phyloP scores from a whole-genome alignment of 2,797 vertebrate species.

The Periparus ater region DNA sequence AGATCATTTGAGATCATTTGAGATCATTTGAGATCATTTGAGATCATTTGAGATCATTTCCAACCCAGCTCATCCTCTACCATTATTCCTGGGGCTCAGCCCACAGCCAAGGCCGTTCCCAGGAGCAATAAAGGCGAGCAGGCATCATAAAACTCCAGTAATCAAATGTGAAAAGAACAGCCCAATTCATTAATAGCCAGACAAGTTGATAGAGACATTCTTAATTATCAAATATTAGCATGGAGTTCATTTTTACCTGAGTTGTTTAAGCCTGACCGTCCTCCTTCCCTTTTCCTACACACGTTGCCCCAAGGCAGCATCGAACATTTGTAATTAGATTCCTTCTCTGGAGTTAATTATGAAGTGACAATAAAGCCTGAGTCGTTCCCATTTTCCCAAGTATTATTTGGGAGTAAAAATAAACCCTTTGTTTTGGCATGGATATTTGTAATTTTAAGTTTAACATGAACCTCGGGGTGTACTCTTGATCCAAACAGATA shows the following conservation, averaged over 20 bases:
- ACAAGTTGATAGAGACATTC: conserved; percentile 67
- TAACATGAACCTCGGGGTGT: neutral
- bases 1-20: neutral
- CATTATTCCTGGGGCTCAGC: neutral
- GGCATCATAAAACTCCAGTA: conserved; percentile 62
- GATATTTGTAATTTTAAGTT: neutral
- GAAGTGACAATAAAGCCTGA: conserved; percentile 66
- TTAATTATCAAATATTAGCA: conserved; percentile 69
- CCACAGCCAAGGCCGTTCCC: conserved; percentile 11
- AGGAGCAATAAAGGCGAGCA: conserved; percentile 54
- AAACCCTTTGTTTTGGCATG: neutral
- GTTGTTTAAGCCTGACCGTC: conserved; percentile 63
- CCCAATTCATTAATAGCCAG: conserved; percentile 74
- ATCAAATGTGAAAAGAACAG: conserved; percentile 72
- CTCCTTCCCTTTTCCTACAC: conserved; percentile 45
- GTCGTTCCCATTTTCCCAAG: conserved; percentile 39
- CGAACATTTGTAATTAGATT: conserved; percentile 73
- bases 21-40: too few species aligned
- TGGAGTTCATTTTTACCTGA: conserved; percentile 71
- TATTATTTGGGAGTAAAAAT: conserved; percentile 26
- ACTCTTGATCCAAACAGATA: neutral
- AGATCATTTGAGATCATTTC: neutral
- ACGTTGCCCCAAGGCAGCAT: conserved; percentile 59
- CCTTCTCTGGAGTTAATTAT: conserved; percentile 72
- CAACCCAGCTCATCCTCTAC: neutral